phyloP scores from a whole-genome alignment of 1,140 invertebrate species.

The Lordiphosa clarofinis region DNA sequence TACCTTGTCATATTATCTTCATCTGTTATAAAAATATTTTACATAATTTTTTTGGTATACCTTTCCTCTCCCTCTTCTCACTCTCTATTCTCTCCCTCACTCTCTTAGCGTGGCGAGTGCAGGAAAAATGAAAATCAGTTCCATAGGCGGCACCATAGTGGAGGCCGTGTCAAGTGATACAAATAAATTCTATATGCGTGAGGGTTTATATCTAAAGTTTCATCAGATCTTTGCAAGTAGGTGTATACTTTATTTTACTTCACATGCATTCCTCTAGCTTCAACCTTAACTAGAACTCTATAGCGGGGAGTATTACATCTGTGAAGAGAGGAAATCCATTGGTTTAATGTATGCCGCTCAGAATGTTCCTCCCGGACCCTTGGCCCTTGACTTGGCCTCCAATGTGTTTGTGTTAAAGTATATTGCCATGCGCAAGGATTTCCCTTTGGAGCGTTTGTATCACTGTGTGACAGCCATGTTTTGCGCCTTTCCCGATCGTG shows the following conservation, averaged over 20 bases:
- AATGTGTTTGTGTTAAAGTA: conserved; percentile 60
- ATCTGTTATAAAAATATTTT: no score
- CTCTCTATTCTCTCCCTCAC: no score
- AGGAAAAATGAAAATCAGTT: conserved; percentile 31
- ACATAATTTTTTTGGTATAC: no score
- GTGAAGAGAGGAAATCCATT: conserved; percentile 1
- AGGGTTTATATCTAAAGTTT: conserved; percentile 36
- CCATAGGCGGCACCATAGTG: conserved; percentile 12
- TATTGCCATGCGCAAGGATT: conserved; percentile 23
- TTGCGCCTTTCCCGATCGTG: conserved; percentile 57
- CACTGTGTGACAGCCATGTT: conserved; percentile 44
- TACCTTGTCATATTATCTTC: no score
- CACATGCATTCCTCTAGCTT: not conserved
- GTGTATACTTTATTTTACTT: not conserved
- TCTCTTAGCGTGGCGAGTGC: conserved; percentile 38
- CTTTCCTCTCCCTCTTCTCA: no score
- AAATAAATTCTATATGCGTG: conserved; percentile 28
- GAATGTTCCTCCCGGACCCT: not conserved
- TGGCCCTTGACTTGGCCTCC: conserved; percentile 9
- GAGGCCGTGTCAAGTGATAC: not conserved
- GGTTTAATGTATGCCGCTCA: conserved; percentile 22
- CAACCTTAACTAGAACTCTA: conserved; percentile 19
- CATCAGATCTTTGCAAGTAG: conserved; percentile 43
- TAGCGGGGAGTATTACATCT: conserved; percentile 32
- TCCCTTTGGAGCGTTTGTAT: conserved; percentile 36